Percentiles rank a stretch among this genome's conserved stretches.
Evolutionary conservation across 2,113 vertebrate species (phyloP).

Genomic region (Hippocampus zosterae): DNA sequence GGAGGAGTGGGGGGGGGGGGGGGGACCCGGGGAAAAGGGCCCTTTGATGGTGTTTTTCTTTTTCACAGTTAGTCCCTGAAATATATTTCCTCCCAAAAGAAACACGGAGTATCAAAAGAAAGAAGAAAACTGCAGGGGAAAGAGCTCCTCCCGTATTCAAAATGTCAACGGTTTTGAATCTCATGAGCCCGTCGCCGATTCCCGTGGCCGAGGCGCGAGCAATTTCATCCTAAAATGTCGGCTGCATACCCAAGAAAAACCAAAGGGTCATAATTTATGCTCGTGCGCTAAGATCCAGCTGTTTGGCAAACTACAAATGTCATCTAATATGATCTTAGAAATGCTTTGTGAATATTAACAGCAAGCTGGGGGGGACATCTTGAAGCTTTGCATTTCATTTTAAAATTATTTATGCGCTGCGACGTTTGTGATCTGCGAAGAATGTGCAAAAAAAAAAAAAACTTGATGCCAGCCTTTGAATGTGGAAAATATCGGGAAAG

Average conservation of each 20-base stretch:
- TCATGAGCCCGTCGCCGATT: not conserved
- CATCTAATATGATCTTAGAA: not conserved
- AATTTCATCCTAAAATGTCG: constrained; percentile 3
- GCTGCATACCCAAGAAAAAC: not conserved
- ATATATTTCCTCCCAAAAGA: constrained; percentile 6
- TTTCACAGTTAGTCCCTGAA: constrained; percentile 8
- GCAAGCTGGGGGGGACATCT: not conserved
- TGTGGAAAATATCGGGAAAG: constrained; percentile 5
- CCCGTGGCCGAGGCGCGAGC: not conserved
- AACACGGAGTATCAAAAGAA: not conserved
- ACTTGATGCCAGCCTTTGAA: not conserved
- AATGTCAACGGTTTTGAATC: not conserved
- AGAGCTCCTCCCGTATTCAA: not conserved
- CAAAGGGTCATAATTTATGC: not conserved
- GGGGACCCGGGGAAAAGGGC: constrained; percentile 2
- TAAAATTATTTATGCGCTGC: constrained; percentile 16
- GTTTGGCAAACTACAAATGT: constrained; percentile 3
- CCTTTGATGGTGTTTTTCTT: constrained; percentile 22
- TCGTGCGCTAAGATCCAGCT: not conserved
- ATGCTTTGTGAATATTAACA: constrained; percentile 3
- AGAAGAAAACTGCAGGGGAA: not conserved
- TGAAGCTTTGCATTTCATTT: constrained; percentile 1
- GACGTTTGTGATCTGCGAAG: constrained; percentile 7
- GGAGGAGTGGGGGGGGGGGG: constrained; percentile 11
- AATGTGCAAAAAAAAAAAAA: constrained; percentile 6